Base-by-base conservation (phyloP, 2,888 invertebrate genomes). In the Athripsodes cinereus region DNA sequence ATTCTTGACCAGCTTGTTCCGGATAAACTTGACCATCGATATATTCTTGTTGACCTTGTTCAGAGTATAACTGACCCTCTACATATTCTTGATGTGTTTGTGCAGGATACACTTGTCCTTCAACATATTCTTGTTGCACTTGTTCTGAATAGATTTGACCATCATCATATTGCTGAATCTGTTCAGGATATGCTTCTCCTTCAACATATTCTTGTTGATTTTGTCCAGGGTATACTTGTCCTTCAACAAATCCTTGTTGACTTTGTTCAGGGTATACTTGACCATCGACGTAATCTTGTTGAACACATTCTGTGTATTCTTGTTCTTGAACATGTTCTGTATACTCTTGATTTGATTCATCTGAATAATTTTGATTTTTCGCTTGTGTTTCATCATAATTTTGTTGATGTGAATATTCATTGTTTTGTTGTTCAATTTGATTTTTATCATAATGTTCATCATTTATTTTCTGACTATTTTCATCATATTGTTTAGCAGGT, bases 71-170 rank as follows among this genome's bases (percentile, higher is more conserved):
- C 13, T 40, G 40, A 40, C 26, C 26, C 10, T 26, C 26, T 6
- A 26, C 26, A 26, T 26, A 26, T 8, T 40, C 40, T 40, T 40
- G 40, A 13, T 40, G 5, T 8, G 2, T 13, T 40, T 40, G 40
- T 13, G 3, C 48, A 11, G 13, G 6, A 22, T 48, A 22, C 5
- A 8, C 3, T 21, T 48, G 20, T 48, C 20, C 69, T 62, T 71
- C 68, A 65, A 73, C 73, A 53, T 56, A 52, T 62, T 72, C 68
- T 46, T 73, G 57, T 54, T 66, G 66, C 63, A 70, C 64, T 64
- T 72, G 68, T 34, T 72, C 68, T 60, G 16, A 66, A 61, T 51
- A 62, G 61, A 48, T 40, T 13, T 40, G 40, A 16, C 59, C 63
- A 62, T 69, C 69, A 58, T 66, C 63, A 52, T 65, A 65, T 52